Evolutionary conservation across 2,888 invertebrate species (phyloP).

Genomic region (Xestia sexstrigata): DNA sequence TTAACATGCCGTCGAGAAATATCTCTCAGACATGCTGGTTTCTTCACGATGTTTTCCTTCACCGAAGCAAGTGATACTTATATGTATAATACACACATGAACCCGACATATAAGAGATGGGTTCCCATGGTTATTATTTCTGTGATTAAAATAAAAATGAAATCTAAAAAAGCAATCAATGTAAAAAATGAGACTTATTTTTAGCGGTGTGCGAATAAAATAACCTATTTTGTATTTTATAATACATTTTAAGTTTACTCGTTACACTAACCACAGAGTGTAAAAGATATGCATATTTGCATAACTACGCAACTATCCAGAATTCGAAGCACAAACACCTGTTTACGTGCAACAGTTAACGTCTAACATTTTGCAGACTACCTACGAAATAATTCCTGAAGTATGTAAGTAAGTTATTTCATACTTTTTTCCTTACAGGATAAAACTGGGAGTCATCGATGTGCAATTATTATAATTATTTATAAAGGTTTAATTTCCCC

Average conservation of each 20-base stretch:
- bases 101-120: too few species aligned
- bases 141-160: background rate
- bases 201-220: background rate
- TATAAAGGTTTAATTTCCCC: background rate
- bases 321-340: background rate
- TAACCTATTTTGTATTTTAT: background rate
- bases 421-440: slow-evolving; percentile 1
- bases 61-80: too few species aligned
- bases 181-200: background rate
- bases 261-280: background rate
- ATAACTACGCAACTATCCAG: background rate
- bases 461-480: slow-evolving; percentile 2
- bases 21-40: too few species aligned
- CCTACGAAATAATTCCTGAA: background rate
- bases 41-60: too few species aligned
- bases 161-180: background rate
- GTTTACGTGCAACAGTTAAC: background rate
- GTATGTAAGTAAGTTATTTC: background rate
- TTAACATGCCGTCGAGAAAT: too few species aligned
- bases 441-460: background rate
- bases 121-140: background rate
- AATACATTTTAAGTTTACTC: background rate
- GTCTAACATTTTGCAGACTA: slow-evolving; percentile 10
- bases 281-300: background rate
- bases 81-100: too few species aligned